Base-by-base conservation (phyloP, 2,888 invertebrate genomes). In the Plutella xylostella region DNA sequence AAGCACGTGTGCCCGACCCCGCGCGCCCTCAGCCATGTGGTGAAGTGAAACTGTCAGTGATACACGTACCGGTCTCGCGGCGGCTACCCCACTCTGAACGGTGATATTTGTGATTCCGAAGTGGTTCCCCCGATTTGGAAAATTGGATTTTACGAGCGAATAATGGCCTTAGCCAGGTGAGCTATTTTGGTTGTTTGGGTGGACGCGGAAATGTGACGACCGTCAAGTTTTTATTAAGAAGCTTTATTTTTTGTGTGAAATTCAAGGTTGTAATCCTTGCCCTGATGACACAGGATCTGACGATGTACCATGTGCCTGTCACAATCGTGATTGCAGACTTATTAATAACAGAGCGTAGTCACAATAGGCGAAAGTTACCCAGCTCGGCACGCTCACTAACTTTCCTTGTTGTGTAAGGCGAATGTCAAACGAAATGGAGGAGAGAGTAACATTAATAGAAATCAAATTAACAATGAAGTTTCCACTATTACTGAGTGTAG, bases 91-190 rank as follows among this genome's bases (percentile, higher is more conserved):
- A 49, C 35, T 52, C 58, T 57, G 57, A 60, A 60, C 58, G 65
- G 64, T 72, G 70, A 62, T 46, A 18, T 70, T 75, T 70, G 77
- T 78, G 79, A 68, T 63, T 60, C 66, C 68, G 56, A 70, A 77
- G 76, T 77, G 72, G 68, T 77, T 72, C 67, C 64, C 65, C 62
- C 63, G 65, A 63, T 67, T 73, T 72, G 76, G 75, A 77, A 79
- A 79, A 77, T 82, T 82, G 83, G 83, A 83, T 83, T 82, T 72
- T 78, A 78, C 79, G 72, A 78, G 73, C 70, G 75, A 73, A 82
- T 78, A 72, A 83, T 83, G 83, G 83, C 83, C 77, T 82, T 83
- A 83, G 83, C 83, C 75, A 83, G 83, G 83, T 83, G 72, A 82
- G 83, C 73, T 83, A 82, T 83, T 82, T 80, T 74, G 65, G 79